Conservation (phyloP, 2,113 vertebrate species). For the Cyprinus carpio region DNA sequence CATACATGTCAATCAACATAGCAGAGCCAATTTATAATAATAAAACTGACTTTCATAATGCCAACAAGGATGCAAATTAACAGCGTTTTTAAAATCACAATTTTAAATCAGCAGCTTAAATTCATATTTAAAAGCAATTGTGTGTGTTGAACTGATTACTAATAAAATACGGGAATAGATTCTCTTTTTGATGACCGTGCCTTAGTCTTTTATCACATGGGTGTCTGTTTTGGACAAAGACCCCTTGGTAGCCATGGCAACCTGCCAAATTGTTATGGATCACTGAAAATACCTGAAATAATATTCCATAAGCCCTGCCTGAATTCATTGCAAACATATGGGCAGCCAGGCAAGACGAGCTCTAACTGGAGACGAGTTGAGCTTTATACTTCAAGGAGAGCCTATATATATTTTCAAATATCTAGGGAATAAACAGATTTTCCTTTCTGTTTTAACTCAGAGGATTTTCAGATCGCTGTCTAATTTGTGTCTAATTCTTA, state of each 20-base stretch:
- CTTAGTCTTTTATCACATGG: not conserved
- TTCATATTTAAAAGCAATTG: not conserved
- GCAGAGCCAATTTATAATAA: slow-evolving; percentile 51
- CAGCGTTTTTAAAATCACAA: not conserved
- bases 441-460: not conserved
- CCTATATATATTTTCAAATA: not conserved
- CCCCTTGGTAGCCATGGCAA: not conserved
- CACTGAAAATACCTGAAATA: slow-evolving; percentile 15
- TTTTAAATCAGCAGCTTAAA: too few relatives aligned
- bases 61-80: slow-evolving; percentile 33
- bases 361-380: not conserved
- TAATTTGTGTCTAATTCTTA: slow-evolving; percentile 26
- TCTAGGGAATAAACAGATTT: slow-evolving; percentile 2
- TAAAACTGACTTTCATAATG: slow-evolving; percentile 35
- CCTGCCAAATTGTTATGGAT: slow-evolving; percentile 29
- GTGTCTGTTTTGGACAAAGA: slow-evolving; percentile 29
- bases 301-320: slow-evolving; percentile 20
- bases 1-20: slow-evolving; percentile 65
- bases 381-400: not conserved
- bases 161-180: not conserved
- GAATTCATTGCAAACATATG: slow-evolving; percentile 12
- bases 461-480: not conserved
- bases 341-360: not conserved
- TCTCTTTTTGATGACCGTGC: not conserved
- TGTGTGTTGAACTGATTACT: not conserved